A percentile compares a stretch with the other conserved stretches of the same genome.
Evolutionary conservation across 2,113 vertebrate species (phyloP).

Genomic region (Emydura subglobosa): DNA sequence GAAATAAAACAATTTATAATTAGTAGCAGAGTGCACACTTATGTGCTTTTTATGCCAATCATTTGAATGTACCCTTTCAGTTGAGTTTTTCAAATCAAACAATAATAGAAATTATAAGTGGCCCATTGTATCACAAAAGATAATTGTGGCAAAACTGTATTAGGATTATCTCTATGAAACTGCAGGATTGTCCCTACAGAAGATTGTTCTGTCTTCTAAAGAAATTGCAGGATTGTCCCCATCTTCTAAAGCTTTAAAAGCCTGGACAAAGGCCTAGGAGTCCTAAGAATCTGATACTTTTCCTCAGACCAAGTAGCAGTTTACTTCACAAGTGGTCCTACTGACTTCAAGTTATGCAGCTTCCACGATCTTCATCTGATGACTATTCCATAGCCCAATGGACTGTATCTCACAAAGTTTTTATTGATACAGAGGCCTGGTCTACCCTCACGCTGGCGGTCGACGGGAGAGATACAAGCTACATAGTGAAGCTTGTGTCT

Average conservation of each 20-base stretch:
- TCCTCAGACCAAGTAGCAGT: background rate
- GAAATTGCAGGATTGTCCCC: too few species aligned
- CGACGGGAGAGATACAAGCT: too few species aligned
- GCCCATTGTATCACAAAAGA: background rate
- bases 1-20: constrained; percentile 35
- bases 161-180: background rate
- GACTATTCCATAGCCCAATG: background rate
- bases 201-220: background rate
- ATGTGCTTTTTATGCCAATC: background rate
- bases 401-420: background rate
- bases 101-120: background rate
- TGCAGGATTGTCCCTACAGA: background rate
- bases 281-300: background rate
- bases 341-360: background rate
- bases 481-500: too few species aligned
- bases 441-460: too few species aligned
- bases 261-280: background rate
- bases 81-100: constrained; percentile 16
- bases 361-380: background rate
- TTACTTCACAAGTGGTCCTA: background rate
- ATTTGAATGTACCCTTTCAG: constrained; percentile 22
- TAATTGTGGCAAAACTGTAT: constrained; percentile 8
- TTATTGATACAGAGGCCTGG: background rate
- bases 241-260: background rate
- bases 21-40: background rate